Base-by-base conservation (phyloP, 1,140 invertebrate genomes). In the Drosophila persimilis region DNA sequence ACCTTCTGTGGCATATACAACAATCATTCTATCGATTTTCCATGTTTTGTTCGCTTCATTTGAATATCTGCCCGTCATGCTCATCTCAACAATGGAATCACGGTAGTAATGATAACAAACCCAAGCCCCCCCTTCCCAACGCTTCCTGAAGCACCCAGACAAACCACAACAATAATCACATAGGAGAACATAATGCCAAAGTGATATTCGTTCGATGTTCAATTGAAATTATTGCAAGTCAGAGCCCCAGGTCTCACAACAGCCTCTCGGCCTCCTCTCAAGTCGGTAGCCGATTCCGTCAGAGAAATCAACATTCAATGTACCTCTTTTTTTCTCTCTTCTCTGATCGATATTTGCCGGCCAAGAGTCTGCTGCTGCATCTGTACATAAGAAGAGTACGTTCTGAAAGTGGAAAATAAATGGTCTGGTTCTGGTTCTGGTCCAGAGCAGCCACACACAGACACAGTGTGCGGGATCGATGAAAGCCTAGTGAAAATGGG, bases 11-110 rank as follows among this genome's bases (percentile, higher is more conserved):
- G 59, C 69, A 88, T 88, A 88, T 81, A 86, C 78, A 86, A 86
- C 74, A 88, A 86, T 86, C 83, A 86, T 86, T 86, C 74, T 86
- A 86, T 86, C 78, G 81, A 86, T 86, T 86, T 88, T 88, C 66
- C 83, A 76, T 81, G 70, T 77, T 74, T 54, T 50, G 74, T 46
- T 53, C 50, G 71, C 63, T 55, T 83, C 63, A 88, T 88, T 88
- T 88, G 78, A 88, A 88, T 88, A 88, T 64, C 24, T 73, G 78
- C 78, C n/a, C 24, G 78, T 88, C 83, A 88, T 88, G 63, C 48
- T 62, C 66, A 67, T 60, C 53, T 50, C 78, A 81, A 69, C 74
- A 80, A 64, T 62, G 65, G 77, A 80, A 88, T 88, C 84, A 88
- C 83, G 71, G 83, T 86, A 88, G 78, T 79, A 80, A 85, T 77